Evolutionary conservation across 2,797 vertebrate genomes (phyloP).

Genomic region (Anguilla pacifica): DNA sequence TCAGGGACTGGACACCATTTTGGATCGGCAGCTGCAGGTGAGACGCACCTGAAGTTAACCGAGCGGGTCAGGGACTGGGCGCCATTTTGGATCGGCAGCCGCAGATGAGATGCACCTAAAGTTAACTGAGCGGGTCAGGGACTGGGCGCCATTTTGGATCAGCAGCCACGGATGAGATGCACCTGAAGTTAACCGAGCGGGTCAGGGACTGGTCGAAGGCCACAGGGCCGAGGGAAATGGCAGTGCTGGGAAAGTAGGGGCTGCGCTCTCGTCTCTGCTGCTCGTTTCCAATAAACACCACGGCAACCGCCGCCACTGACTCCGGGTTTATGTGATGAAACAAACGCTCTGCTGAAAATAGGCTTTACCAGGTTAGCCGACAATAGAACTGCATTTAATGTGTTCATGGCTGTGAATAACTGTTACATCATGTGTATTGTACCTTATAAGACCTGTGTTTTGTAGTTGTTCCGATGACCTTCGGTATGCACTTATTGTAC

Average conservation of each 20-base stretch:
- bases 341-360: no score
- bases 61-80: not conserved
- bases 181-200: slow-evolving; percentile 60
- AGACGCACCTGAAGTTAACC: no score
- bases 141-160: slow-evolving; percentile 50
- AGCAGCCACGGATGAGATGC: slow-evolving; percentile 53
- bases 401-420: no score
- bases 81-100: not conserved
- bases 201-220: slow-evolving; percentile 39
- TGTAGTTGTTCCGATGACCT: no score
- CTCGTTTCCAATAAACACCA: not conserved
- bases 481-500: no score
- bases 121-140: no score
- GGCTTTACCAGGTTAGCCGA: not conserved
- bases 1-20: slow-evolving; percentile 34
- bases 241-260: not conserved
- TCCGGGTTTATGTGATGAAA: not conserved
- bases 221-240: not conserved
- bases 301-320: no score
- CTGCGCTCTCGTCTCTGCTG: not conserved
- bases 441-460: no score
- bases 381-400: not conserved
- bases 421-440: no score
- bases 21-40: no score
- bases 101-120: no score